phyloP scores from a whole-genome alignment of 2,888 invertebrate species.

The Tipula helvola region DNA sequence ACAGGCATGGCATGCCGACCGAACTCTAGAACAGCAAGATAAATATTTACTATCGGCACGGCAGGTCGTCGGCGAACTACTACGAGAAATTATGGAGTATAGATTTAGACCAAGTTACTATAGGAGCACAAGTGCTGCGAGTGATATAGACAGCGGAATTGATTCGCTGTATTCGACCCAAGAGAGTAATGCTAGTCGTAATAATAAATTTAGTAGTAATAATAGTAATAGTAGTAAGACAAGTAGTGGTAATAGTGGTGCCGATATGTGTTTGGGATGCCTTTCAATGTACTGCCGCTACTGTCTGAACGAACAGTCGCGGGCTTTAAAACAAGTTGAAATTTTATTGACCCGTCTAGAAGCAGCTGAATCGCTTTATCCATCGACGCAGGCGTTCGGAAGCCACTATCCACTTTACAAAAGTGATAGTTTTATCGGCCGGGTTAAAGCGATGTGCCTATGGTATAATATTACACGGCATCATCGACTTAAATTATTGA shows the following conservation, averaged over 20 bases:
- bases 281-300: constrained; percentile 56
- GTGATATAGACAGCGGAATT: constrained; percentile 29
- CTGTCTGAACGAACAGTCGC: constrained; percentile 59
- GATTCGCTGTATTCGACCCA: constrained; percentile 22
- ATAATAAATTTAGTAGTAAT: constrained; percentile 15
- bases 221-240: not conserved
- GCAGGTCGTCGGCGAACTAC: constrained; percentile 53
- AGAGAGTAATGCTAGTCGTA: constrained; percentile 13
- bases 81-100: constrained; percentile 65
- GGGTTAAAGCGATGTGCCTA: constrained; percentile 62
- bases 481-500: constrained; percentile 66
- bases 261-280: constrained; percentile 46
- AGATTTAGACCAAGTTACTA: constrained; percentile 36
- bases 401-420: constrained; percentile 51
- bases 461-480: constrained; percentile 87
- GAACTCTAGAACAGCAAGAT: constrained; percentile 65
- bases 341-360: constrained; percentile 59
- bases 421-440: constrained; percentile 31
- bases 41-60: constrained; percentile 60
- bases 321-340: constrained; percentile 62
- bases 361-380: constrained; percentile 67
- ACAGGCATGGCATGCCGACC: constrained; percentile 69
- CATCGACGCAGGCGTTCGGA: constrained; percentile 69
- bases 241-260: not conserved
- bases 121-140: constrained; percentile 27